These are phyloP conservation scores for Plectropomus leopardus DNA, from an alignment of 2,113 vertebrate species.

Conservation along the genomic window DNA sequence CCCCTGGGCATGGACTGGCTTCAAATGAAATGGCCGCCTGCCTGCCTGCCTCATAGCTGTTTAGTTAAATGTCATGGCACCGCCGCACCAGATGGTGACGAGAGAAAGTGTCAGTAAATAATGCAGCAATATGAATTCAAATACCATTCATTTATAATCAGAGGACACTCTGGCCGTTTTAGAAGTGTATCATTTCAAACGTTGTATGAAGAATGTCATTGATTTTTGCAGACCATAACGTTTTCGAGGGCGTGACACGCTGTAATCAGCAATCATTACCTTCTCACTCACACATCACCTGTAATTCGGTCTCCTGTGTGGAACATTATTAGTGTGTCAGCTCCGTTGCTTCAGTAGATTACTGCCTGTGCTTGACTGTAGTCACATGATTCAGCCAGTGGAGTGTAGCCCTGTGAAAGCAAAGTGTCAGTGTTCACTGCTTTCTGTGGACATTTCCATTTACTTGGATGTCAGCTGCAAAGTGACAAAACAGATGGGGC, in stretches of 20 bases:
- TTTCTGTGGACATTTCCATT: conserved; percentile 51
- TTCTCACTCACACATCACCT: conserved; percentile 27
- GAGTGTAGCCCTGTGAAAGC: neutral
- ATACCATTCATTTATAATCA: conserved; percentile 52
- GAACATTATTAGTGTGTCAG: conserved; percentile 29
- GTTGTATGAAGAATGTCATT: neutral
- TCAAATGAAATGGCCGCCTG: conserved; percentile 61
- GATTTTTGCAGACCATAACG: conserved; percentile 11
- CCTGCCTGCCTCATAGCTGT: conserved; percentile 58
- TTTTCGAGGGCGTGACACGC: neutral
- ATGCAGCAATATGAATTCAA: conserved; percentile 59
- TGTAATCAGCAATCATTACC: conserved; percentile 14
- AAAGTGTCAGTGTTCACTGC: conserved; percentile 14
- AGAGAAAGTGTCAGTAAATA: conserved; percentile 68
- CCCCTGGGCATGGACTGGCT: conserved; percentile 49
- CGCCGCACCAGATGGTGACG: conserved; percentile 65
- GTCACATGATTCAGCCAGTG: conserved; percentile 7
- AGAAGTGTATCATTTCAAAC: conserved; percentile 10
- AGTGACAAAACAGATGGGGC: conserved; percentile 28
- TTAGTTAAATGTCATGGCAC: conserved; percentile 74
- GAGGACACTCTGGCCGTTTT: conserved; percentile 33
- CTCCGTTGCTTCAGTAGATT: conserved; percentile 1
- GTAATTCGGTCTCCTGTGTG: conserved; percentile 9
- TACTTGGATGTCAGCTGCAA: conserved; percentile 37
- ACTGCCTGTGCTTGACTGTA: conserved; percentile 1